Base-by-base conservation (phyloP, 2,888 invertebrate genomes). In the Deilephila elpenor region DNA sequence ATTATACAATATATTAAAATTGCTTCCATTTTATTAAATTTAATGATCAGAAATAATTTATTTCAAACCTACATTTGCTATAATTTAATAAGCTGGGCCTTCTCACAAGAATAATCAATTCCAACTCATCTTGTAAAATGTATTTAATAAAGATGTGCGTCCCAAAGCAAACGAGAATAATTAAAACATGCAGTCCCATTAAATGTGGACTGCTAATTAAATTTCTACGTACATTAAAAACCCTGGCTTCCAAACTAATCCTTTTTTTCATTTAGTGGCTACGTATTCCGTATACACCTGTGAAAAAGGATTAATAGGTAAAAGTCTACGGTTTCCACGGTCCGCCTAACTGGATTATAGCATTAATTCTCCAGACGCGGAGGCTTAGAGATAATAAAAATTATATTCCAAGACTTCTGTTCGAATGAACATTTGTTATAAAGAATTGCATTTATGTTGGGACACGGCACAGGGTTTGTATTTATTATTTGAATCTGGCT, bases 241-340 rank as follows among this genome's bases (percentile, higher is more conserved):
- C 51, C 51, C 25, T 20, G 25, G 17, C 67, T 67, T 51, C 17
- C 1, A 67, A 6, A 67, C 25, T 59, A 71, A 44, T 60, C 44
- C 25, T 71, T 60, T 60, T n/a, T 56, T 59, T 71, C 34, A 20
- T 71, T 60, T 71, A 60, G 71, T 19, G 25, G 8, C 44, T 3
- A 5, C 20, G 44, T 29, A 25, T 25, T 44, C 44, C 44, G 44
- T 44, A 44, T 14, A 20, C 17, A 70, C 59, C 1, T 60, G 60
- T 71, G 59, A 60, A 60, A 71, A 71, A 60, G 37, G 71, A 60
- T 71, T 59, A 71, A 59, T 44, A 37, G 25, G 3, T 56, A 71
- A 44, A 60, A 71, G 59, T 29, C 20, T 60, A 19, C 25, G 71
- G 60, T 19, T 59, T 60, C 71, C 37, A 59, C 59, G 37, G 60